These are phyloP conservation scores for Perccottus glenii DNA, from an alignment of 2,113 vertebrate species.

Conservation along the genomic window DNA sequence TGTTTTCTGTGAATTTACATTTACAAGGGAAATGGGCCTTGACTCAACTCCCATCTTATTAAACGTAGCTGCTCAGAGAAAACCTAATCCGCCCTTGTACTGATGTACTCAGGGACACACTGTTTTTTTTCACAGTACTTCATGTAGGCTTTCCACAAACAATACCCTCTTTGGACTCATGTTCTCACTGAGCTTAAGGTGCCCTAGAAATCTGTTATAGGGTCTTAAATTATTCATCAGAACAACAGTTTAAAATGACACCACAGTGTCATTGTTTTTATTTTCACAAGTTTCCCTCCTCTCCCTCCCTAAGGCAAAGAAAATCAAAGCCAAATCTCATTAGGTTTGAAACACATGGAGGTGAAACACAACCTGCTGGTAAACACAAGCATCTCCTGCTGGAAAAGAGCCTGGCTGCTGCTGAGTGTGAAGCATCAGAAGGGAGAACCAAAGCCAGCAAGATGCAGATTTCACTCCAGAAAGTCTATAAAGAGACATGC, in stretches of 20 bases:
- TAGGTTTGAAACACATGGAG: constrained; percentile 54
- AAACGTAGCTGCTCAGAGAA: constrained; percentile 1
- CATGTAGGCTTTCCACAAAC: not conserved
- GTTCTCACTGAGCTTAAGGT: constrained; percentile 11
- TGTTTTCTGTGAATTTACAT: not conserved
- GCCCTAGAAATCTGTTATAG: constrained; percentile 34
- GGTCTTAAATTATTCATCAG: constrained; percentile 66
- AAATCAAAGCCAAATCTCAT: constrained; percentile 70
- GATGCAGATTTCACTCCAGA: constrained; percentile 46
- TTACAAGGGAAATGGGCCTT: not conserved
- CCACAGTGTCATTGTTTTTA: constrained; percentile 52
- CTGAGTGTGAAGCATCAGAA: constrained; percentile 24
- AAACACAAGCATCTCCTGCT: constrained; percentile 48
- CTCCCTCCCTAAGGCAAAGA: constrained; percentile 26
- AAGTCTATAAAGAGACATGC: constrained; percentile 14
- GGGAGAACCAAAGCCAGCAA: constrained; percentile 36
- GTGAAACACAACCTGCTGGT: constrained; percentile 53
- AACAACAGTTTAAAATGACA: constrained; percentile 60
- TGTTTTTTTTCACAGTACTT: constrained; percentile 1
- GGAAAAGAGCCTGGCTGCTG: constrained; percentile 38
- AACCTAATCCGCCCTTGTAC: constrained; percentile 7
- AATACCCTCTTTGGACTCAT: constrained; percentile 21
- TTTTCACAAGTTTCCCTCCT: constrained; percentile 47
- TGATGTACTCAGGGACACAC: not conserved
- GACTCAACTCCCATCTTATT: not conserved